phyloP scores from a whole-genome alignment of 2,797 vertebrate species.

The Phylloscopus collybita region DNA sequence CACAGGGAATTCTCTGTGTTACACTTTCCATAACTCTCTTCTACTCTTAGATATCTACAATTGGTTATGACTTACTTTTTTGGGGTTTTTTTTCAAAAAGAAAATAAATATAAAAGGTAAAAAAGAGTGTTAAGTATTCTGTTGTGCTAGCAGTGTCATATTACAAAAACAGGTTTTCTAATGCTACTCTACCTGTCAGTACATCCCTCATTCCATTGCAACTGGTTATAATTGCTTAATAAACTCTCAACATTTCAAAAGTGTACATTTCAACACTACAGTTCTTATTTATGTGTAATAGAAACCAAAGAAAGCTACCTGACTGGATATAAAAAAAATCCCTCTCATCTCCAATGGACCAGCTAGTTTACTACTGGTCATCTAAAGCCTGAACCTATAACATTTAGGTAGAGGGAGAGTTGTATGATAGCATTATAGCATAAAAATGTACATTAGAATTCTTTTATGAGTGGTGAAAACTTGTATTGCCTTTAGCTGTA shows the following conservation, averaged over 20 bases:
- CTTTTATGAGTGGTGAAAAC: not conserved
- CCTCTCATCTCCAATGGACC: not conserved
- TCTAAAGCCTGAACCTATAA: not conserved
- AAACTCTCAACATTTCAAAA: not conserved
- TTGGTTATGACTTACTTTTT: not conserved
- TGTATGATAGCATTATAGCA: accelerated
- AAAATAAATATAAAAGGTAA: not conserved
- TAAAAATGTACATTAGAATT: not conserved
- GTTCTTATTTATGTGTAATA: not conserved
- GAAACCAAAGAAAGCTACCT: not conserved
- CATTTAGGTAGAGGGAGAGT: not conserved
- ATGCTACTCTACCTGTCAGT: not conserved
- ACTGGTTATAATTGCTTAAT: not conserved
- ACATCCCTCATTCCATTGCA: not conserved
- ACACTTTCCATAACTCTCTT: not conserved
- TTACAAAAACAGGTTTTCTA: not conserved
- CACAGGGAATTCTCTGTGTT: not conserved
- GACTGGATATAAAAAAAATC: not conserved
- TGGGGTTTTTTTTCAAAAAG: not conserved
- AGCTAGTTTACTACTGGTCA: not conserved
- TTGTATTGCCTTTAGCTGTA: not conserved
- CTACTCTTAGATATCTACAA: not conserved
- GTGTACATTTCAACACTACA: not conserved
- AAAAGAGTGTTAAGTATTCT: not conserved
- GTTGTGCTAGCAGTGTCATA: not conserved